Evolutionary conservation across 2,797 vertebrate genomes (phyloP).

Genomic region (Alcedo quadribrachys): DNA sequence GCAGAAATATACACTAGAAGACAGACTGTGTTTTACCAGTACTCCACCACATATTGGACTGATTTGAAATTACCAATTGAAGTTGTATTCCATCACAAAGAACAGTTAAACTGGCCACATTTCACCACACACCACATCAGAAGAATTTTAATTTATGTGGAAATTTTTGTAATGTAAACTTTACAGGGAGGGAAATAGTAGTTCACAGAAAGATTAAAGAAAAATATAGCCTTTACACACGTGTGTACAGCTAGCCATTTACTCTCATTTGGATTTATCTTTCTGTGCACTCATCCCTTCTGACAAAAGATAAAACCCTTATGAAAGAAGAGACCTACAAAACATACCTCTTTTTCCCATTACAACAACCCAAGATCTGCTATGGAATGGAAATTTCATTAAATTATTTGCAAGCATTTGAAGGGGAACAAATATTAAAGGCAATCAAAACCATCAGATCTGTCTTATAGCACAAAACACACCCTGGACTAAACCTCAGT

Average conservation of each 20-base stretch:
- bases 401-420: neutral
- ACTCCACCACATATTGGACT: constrained; percentile 8
- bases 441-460: neutral
- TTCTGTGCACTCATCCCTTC: neutral
- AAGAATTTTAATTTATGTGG: neutral
- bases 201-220: neutral
- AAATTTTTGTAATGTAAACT: neutral
- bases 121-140: neutral
- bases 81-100: neutral
- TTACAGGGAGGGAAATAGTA: neutral
- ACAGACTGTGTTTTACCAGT: constrained; percentile 38
- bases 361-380: neutral
- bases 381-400: neutral
- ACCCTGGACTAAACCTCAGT: neutral
- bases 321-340: neutral
- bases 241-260: neutral
- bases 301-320: neutral
- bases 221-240: neutral
- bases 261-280: neutral
- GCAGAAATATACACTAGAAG: constrained; percentile 54
- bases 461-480: neutral
- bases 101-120: neutral
- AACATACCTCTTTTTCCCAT: neutral
- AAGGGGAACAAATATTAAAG: neutral
- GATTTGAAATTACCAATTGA: constrained; percentile 21